phyloP scores from a whole-genome alignment of 2,113 vertebrate genomes.

The Planiliza haematocheilus region DNA sequence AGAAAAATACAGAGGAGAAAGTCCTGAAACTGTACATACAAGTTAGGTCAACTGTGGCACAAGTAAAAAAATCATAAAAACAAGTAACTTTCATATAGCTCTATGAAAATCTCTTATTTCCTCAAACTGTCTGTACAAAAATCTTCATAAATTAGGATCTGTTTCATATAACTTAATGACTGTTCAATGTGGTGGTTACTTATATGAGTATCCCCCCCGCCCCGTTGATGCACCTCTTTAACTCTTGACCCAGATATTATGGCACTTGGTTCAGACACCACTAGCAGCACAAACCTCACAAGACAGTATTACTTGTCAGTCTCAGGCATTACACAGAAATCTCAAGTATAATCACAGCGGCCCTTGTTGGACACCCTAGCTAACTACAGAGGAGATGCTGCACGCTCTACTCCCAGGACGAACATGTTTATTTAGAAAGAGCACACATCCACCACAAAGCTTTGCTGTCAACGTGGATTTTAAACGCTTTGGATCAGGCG shows the following conservation, averaged over 20 bases:
- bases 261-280: slow-evolving; percentile 96
- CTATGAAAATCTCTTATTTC: slow-evolving; percentile 96
- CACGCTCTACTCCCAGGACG: slow-evolving; percentile 85
- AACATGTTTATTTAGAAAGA: slow-evolving; percentile 83
- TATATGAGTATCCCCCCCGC: slow-evolving; percentile 85
- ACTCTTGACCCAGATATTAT: slow-evolving; percentile 94
- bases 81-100: slow-evolving; percentile 93
- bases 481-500: slow-evolving; percentile 81
- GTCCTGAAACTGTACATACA: slow-evolving; percentile 95
- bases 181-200: slow-evolving; percentile 95
- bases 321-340: slow-evolving; percentile 85
- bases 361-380: slow-evolving; percentile 75
- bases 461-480: slow-evolving; percentile 53
- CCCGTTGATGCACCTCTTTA: slow-evolving; percentile 87
- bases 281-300: slow-evolving; percentile 91
- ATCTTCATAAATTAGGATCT: slow-evolving; percentile 99
- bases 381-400: slow-evolving; percentile 82
- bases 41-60: slow-evolving; percentile 97
- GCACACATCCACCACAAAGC: slow-evolving; percentile 90
- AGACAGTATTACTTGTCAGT: slow-evolving; percentile 83
- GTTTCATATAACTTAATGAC: slow-evolving; percentile 98
- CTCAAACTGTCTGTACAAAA: slow-evolving; percentile 97
- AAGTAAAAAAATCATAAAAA: slow-evolving; percentile 91
- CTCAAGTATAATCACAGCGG: slow-evolving; percentile 85
- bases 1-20: slow-evolving; percentile 91